Conservation (phyloP, 1,140 invertebrate species). For the Diabrotica virgifera region DNA sequence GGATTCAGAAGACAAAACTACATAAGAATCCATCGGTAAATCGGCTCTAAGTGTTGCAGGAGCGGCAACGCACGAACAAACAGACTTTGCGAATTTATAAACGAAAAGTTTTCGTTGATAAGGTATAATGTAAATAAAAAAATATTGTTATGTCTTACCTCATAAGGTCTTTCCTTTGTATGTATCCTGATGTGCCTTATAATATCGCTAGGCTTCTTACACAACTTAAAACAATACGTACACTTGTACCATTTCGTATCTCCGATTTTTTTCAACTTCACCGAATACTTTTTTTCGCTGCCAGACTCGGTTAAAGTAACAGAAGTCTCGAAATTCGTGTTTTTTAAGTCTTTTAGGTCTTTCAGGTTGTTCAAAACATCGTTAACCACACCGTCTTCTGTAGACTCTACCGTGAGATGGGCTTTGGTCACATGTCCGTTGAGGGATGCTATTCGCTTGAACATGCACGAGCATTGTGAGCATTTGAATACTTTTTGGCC, state of each 20-base stretch:
- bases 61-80: too few relatives aligned
- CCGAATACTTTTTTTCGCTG: conserved; percentile 30
- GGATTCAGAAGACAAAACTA: too few relatives aligned
- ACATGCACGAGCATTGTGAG: conserved; percentile 67
- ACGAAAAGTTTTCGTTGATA: too few relatives aligned
- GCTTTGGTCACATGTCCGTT: conserved; percentile 66
- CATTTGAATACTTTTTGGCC: conserved; percentile 59
- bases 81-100: too few relatives aligned
- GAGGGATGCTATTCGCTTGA: conserved; percentile 66
- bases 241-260: conserved; percentile 42
- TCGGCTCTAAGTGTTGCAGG: too few relatives aligned
- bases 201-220: conserved; percentile 47
- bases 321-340: background rate
- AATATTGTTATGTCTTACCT: conserved; percentile 31
- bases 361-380: conserved; percentile 35
- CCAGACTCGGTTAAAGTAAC: conserved; percentile 10
- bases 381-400: conserved; percentile 17
- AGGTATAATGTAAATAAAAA: background rate
- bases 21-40: too few relatives aligned
- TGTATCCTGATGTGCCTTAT: conserved; percentile 46
- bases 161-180: conserved; percentile 45
- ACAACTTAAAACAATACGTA: conserved; percentile 41
- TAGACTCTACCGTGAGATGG: conserved; percentile 28
- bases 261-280: conserved; percentile 40
- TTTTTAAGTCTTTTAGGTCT: conserved; percentile 33